Evolutionary conservation across 2,113 vertebrate genomes (phyloP), one percentile per base, ranked within the genome.

Genomic region (Hystrix cristata): DNA sequence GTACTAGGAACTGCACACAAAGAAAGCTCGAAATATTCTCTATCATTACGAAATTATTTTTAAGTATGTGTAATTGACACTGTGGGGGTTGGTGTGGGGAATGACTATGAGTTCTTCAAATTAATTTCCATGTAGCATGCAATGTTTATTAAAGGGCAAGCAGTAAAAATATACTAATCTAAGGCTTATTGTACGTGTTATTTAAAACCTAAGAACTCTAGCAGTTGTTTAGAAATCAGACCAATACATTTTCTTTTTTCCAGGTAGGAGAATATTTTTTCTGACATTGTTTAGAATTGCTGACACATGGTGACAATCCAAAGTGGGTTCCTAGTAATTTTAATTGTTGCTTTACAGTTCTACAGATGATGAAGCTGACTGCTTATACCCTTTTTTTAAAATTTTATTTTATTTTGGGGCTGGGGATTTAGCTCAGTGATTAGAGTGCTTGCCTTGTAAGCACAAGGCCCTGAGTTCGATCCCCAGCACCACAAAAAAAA

Each of bases 81-180:
- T 88, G 38, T 82, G n/a, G 18, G 8, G 0, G 3, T 18, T 87
- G 29, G 43, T 1, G 9, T 62, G 38, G n/a, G 8, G 12, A 59
- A 16, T 21, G 14, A 60, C 23, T 81, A 10, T 59, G 13, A 90
- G 27, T 91, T 87, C n/a, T 90, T n/a, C 15, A 78, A 90, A 87
- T 97, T 89, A 82, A 95, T 43, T 93, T 96, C 16, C 11, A 65
- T 16, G 21, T 88, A 67, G 59, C 90, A 65, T 64, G 51, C 4
- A 92, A 34, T 72, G 65, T 92, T 91, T 89, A 78, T 90, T 88
- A 89, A 94, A 79, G 55, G 25, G 29, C 31, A 96, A 84, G 1
- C 76, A 87, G 80, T 83, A 57, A 85, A 53, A 91, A 82, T 38
- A 62, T 43, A 34, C 3, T 92, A 87, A 92, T 55, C 14, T 85